These are phyloP conservation scores for Siniperca undulata DNA, from an alignment of 2,797 vertebrate genomes.

Conservation along the genomic window DNA sequence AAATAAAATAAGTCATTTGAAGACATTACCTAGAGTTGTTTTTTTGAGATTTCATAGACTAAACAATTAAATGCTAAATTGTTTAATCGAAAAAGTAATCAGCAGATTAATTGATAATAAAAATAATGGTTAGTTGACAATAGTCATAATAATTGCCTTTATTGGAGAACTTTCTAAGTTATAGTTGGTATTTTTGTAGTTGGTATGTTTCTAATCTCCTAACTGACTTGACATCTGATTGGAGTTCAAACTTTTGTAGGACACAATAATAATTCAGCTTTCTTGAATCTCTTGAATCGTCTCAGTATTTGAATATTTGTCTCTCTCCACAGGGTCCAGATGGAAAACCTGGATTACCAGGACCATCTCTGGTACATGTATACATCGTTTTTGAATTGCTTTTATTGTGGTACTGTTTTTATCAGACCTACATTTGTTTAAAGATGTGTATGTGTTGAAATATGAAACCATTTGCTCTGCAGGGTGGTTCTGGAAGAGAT, in stretches of 20 bases:
- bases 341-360: conserved; percentile 85
- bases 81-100: not conserved
- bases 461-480: conserved; percentile 13
- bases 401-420: not conserved
- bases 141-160: too few species aligned
- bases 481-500: conserved; percentile 78
- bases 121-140: not conserved
- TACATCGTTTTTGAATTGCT: not conserved
- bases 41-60: not conserved
- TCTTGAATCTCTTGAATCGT: not conserved
- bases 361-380: conserved; percentile 75
- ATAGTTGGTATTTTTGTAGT: not conserved
- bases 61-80: not conserved
- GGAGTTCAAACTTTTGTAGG: not conserved
- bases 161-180: not conserved
- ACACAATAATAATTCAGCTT: too few species aligned
- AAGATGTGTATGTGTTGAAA: not conserved
- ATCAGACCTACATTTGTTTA: not conserved
- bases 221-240: not conserved
- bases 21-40: not conserved
- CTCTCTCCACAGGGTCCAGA: conserved; percentile 82
- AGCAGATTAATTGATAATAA: not conserved
- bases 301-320: not conserved
- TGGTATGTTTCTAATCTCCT: not conserved
- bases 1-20: not conserved